These are phyloP conservation scores for Mastacembelus armatus DNA, from an alignment of 2,797 vertebrate species.

Conservation along the genomic window DNA sequence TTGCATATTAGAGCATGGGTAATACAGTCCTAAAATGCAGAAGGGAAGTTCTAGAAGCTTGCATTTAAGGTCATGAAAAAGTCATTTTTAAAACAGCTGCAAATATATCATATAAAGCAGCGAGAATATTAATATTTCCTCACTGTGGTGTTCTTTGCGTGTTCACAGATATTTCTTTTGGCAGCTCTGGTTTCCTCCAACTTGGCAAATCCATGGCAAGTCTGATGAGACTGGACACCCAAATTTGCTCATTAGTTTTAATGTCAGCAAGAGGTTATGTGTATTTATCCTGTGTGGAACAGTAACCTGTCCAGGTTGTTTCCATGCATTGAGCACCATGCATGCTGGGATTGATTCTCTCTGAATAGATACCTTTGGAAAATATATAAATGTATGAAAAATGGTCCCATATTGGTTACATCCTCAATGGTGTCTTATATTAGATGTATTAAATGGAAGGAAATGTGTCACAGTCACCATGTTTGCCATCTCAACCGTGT, in stretches of 20 bases:
- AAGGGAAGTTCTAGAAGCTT: not conserved
- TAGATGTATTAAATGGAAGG: constrained; percentile 60
- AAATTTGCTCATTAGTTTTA: constrained; percentile 65
- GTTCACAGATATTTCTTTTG: constrained; percentile 67
- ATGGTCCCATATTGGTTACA: constrained; percentile 32
- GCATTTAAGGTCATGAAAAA: constrained; percentile 25
- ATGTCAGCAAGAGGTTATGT: constrained; percentile 44
- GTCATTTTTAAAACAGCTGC: constrained; percentile 30
- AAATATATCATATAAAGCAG: constrained; percentile 31
- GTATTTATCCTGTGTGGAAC: constrained; percentile 33
- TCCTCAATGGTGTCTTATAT: constrained; percentile 63
- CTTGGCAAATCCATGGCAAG: constrained; percentile 54
- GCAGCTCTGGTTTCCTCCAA: constrained; percentile 62
- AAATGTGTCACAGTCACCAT: constrained; percentile 71
- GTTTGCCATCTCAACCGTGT: constrained; percentile 68
- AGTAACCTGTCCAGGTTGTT: constrained; percentile 60
- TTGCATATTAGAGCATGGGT: not conserved
- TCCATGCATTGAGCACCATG: constrained; percentile 43
- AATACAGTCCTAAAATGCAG: not conserved
- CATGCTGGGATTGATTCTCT: constrained; percentile 29
- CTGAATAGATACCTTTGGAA: constrained; percentile 37
- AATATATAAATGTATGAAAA: constrained; percentile 57
- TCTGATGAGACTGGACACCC: constrained; percentile 45
- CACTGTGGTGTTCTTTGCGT: constrained; percentile 40
- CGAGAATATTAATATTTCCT: constrained; percentile 54